A percentile compares a stretch with the other conserved stretches of the same genome.
These are phyloP conservation scores for Gymnosoma rotundatum DNA, from an alignment of 2,888 invertebrate genomes.

Conservation along the genomic window DNA sequence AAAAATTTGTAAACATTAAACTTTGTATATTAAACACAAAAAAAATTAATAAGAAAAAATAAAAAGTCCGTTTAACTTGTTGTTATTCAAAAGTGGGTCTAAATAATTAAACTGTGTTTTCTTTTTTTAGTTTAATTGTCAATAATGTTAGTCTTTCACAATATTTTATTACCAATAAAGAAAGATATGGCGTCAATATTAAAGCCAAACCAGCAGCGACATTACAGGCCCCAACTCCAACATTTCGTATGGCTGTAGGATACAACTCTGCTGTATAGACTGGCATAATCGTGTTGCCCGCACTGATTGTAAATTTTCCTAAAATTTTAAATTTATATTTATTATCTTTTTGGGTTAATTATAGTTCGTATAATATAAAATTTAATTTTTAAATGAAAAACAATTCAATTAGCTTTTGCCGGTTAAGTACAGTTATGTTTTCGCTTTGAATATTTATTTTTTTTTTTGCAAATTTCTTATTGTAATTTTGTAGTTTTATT, in stretches of 20 bases:
- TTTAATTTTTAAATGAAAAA: too few relatives aligned
- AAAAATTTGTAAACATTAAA: too few relatives aligned
- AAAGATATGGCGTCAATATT: slow-evolving; percentile 89
- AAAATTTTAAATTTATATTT: slow-evolving; percentile 28
- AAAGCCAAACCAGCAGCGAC: slow-evolving; percentile 89
- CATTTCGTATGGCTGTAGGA: slow-evolving; percentile 87
- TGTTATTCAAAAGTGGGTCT: not conserved
- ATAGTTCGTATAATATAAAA: too few relatives aligned
- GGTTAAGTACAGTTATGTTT: too few relatives aligned
- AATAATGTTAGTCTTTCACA: slow-evolving; percentile 74
- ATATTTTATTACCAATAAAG: slow-evolving; percentile 85
- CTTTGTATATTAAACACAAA: too few relatives aligned
- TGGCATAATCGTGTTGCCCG: slow-evolving; percentile 90
- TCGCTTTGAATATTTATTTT: too few relatives aligned
- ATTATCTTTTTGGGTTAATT: not conserved
- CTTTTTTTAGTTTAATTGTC: not conserved
- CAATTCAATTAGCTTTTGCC: too few relatives aligned
- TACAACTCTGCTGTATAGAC: slow-evolving; percentile 89
- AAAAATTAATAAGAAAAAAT: too few relatives aligned
- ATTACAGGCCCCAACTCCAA: slow-evolving; percentile 89
- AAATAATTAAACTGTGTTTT: too few relatives aligned
- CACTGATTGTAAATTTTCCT: slow-evolving; percentile 89
- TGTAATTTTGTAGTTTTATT: too few relatives aligned
- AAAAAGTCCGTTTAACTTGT: too few relatives aligned
- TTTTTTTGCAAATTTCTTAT: too few relatives aligned